A percentile compares a stretch with the other conserved stretches of the same genome.
Evolutionary conservation across 2,888 invertebrate species (phyloP).

Genomic region (Aproaerema taeniolella): DNA sequence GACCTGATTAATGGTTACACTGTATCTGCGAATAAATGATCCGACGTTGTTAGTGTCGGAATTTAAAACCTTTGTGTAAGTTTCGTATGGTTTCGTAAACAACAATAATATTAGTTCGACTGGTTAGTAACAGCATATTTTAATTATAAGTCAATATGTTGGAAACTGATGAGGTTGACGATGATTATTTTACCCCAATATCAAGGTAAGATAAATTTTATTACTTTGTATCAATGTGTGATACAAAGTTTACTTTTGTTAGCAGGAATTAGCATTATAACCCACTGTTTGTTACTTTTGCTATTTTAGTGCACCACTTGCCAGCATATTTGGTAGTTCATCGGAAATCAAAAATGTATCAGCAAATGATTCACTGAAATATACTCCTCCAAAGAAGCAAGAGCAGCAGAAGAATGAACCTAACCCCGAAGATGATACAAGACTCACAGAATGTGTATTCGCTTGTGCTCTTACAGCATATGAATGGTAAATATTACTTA

Average conservation of each 20-base stretch:
- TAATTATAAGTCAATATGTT: too few species aligned
- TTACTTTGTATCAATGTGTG: not conserved
- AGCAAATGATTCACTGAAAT: slow-evolving; percentile 52
- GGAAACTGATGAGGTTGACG: slow-evolving; percentile 60
- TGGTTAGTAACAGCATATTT: not conserved
- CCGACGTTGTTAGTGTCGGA: too few species aligned
- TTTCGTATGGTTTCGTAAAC: too few species aligned
- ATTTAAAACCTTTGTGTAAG: too few species aligned
- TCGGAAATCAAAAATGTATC: slow-evolving; percentile 26
- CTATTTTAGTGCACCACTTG: slow-evolving; percentile 47
- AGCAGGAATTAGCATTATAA: too few species aligned
- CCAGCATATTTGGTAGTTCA: slow-evolving; percentile 50
- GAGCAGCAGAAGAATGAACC: slow-evolving; percentile 29
- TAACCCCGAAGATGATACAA: slow-evolving; percentile 30
- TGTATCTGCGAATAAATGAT: too few species aligned
- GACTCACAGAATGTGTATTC: slow-evolving; percentile 47
- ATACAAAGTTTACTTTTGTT: not conserved
- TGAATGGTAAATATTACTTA: slow-evolving; percentile 48
- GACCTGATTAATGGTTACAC: too few species aligned
- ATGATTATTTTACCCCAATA: slow-evolving; percentile 64
- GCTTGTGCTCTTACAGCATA: slow-evolving; percentile 53
- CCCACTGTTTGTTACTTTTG: too few species aligned
- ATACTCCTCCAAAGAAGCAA: slow-evolving; percentile 42
- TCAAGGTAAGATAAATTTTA: slow-evolving; percentile 37
- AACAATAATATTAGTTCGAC: too few species aligned